A percentile compares a stretch with the other conserved stretches of the same genome.
Conservation (phyloP, 1,140 invertebrate genomes). For the Ladona fulva region DNA sequence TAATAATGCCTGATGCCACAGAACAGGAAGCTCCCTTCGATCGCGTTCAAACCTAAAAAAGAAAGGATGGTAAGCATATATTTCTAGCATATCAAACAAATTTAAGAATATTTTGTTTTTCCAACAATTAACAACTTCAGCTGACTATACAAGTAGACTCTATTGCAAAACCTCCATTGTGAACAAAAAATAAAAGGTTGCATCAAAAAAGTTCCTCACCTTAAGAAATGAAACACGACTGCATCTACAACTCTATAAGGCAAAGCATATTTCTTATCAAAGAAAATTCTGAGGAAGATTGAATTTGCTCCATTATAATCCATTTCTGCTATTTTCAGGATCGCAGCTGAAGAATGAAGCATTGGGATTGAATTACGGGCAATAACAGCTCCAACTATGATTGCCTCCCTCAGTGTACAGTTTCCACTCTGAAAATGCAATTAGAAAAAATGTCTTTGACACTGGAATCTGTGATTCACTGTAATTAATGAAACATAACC, state of each 20-base stretch:
- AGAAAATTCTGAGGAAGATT: conserved; percentile 86
- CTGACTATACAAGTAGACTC: too few species aligned
- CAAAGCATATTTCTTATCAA: conserved; percentile 97
- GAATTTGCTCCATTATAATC: conserved; percentile 95
- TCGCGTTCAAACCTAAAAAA: conserved; percentile 60
- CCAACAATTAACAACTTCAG: too few species aligned
- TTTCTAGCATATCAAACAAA: too few species aligned
- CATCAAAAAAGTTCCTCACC: conserved; percentile 50
- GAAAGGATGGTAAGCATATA: too few species aligned
- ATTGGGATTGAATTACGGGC: conserved; percentile 89
- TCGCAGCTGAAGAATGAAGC: conserved; percentile 90
- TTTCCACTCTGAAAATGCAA: conserved; percentile 66
- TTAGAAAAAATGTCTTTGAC: too few species aligned
- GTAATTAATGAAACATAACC: too few species aligned
- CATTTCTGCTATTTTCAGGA: conserved; percentile 96
- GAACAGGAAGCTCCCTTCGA: conserved; percentile 73
- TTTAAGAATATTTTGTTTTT: too few species aligned
- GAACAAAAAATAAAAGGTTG: too few species aligned
- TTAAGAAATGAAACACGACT: conserved; percentile 90
- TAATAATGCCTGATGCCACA: conserved; percentile 94
- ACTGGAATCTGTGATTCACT: too few species aligned
- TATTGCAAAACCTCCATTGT: too few species aligned
- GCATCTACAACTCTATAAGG: conserved; percentile 93
- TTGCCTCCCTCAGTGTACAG: conserved; percentile 90
- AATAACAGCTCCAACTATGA: conserved; percentile 88